Base-by-base conservation (phyloP, 2,797 vertebrate species). In the Alcedo atthis region DNA sequence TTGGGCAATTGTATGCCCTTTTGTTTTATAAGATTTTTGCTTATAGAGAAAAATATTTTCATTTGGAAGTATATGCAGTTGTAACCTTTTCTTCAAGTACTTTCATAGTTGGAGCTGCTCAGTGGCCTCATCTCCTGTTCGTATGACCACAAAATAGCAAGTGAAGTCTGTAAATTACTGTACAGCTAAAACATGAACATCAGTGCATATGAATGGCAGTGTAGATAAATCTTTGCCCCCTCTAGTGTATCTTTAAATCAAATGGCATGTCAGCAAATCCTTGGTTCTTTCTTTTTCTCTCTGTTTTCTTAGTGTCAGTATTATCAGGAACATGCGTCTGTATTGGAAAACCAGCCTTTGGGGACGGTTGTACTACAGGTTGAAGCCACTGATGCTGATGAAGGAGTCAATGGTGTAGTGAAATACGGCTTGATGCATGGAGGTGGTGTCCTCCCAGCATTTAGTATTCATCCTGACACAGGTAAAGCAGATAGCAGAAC, bases 401-500 rank as follows among this genome's bases (percentile, higher is more conserved):
- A 98, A 88, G 99, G 98, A 83, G 97, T 97, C 94, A 99, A 99
- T 66, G 98, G 99, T 32, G 84, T 97, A 95, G 98, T 99, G 89
- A 98, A 98, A 48, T 99, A 99, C 6, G 98, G 98, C 89, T 98
- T 99, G 95, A 98, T 99, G 98, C 98, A 98, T 96, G 98, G 98
- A 96, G 98, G 98, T 96, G 98, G 98, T 89, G 98, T 98, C 12
- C 95, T 98, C 12, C 98, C 98, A 4, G 98, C 98, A 13, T 99
- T 99, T 94, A 98, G 96, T 70, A 98, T 99, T 68, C 98, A 99
- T 89, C 98, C 98, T 26, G 98, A 98, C 59, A 98, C 98, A 79
- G 99, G 99, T 99, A 97, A 92, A 73, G 19, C 20, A 10, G 93
- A 37, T 73, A 24, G n/a, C 61, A 61, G 33, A 89, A 46, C 40